A percentile compares a stretch with the other conserved stretches of the same genome.
Conservation (phyloP, 2,113 vertebrate genomes). For the Paralichthys olivaceus region DNA sequence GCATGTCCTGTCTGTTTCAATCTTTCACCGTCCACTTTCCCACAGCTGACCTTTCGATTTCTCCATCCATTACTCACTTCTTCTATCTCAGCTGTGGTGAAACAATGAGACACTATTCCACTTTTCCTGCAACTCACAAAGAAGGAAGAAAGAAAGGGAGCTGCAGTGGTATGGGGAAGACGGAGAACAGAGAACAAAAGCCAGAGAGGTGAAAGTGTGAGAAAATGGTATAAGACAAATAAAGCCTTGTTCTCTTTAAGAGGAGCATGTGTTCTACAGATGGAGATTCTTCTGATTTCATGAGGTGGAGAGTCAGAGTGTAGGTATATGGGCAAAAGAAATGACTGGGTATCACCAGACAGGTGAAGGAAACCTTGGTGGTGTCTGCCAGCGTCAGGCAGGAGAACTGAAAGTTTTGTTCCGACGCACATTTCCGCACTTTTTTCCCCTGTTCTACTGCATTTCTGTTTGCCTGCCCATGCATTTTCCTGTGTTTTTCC, state of each 20-base stretch:
- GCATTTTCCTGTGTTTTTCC: neutral
- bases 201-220: slow-evolving; percentile 38
- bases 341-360: slow-evolving; percentile 12
- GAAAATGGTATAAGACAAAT: slow-evolving; percentile 62
- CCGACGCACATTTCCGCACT: neutral
- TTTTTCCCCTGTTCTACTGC: neutral
- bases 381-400: slow-evolving; percentile 28
- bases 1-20: neutral
- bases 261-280: slow-evolving; percentile 73
- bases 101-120: slow-evolving; percentile 2
- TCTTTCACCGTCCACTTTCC: neutral
- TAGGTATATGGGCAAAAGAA: slow-evolving; percentile 12
- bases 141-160: slow-evolving; percentile 16
- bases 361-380: slow-evolving; percentile 3
- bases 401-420: slow-evolving; percentile 29
- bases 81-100: slow-evolving; percentile 1
- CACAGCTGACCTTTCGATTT: neutral
- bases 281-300: slow-evolving; percentile 48
- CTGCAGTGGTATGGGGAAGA: slow-evolving; percentile 7
- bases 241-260: slow-evolving; percentile 60
- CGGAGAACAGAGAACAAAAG: slow-evolving; percentile 22
- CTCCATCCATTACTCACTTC: slow-evolving; percentile 9
- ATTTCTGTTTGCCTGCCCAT: neutral
- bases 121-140: neutral
- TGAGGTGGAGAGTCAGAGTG: slow-evolving; percentile 17